phyloP scores from a whole-genome alignment of 2,797 vertebrate genomes.

The Cetoscarus ocellatus region DNA sequence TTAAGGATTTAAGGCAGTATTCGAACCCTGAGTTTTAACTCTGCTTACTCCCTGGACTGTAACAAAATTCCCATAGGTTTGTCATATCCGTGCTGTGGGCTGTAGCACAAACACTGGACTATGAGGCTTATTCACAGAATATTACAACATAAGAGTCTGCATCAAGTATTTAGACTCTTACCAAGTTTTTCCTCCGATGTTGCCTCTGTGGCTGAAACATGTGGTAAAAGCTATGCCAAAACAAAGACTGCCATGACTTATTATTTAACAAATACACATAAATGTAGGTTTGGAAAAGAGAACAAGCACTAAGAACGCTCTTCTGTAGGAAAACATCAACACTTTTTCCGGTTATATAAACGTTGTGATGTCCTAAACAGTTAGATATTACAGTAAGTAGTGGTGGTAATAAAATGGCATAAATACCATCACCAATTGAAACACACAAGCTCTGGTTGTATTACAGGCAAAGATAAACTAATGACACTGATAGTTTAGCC shows the following conservation, averaged over 20 bases:
- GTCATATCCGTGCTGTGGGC: background rate
- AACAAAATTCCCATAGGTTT: background rate
- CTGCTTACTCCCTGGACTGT: background rate
- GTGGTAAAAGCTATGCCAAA: background rate
- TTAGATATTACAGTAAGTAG: background rate
- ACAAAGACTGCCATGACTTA: slow-evolving; percentile 4
- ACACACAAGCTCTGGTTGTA: no score
- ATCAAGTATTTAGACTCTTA: slow-evolving; percentile 1
- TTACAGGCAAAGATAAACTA: no score
- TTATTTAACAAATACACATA: background rate
- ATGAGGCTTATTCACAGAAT: no score
- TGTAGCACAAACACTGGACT: no score
- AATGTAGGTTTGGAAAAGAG: background rate
- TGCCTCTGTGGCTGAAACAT: background rate
- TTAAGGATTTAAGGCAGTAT: background rate
- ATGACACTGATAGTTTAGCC: no score
- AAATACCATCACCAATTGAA: no score
- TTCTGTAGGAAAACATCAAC: background rate
- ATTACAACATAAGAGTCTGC: slow-evolving; percentile 4
- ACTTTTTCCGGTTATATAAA: slow-evolving; percentile 1
- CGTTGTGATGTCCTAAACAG: background rate
- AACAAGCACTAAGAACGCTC: background rate
- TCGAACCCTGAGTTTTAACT: background rate
- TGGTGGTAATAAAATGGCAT: no score
- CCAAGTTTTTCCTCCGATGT: background rate